These are phyloP conservation scores for Lutraria lutraria DNA, from an alignment of 2,888 invertebrate species.

Conservation along the genomic window DNA sequence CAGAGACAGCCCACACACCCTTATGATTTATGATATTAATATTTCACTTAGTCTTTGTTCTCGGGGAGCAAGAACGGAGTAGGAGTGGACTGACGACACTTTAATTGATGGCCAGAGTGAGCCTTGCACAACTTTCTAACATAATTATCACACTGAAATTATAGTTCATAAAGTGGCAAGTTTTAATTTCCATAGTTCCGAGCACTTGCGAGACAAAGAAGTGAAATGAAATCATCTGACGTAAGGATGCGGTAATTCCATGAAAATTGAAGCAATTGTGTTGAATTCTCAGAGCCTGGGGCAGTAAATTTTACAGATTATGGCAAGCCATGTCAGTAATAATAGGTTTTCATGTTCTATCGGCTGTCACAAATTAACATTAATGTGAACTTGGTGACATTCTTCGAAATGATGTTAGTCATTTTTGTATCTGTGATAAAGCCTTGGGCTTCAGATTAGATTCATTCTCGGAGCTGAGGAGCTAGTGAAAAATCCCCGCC, in stretches of 20 bases:
- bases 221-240: slow-evolving; percentile 69
- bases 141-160: slow-evolving; percentile 61
- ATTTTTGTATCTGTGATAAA: slow-evolving; percentile 29
- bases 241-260: slow-evolving; percentile 65
- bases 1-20: slow-evolving; percentile 10
- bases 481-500: slow-evolving; percentile 29
- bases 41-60: slow-evolving; percentile 53
- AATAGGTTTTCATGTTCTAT: slow-evolving; percentile 68
- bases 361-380: slow-evolving; percentile 69
- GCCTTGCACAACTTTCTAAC: slow-evolving; percentile 42
- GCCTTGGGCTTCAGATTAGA: slow-evolving; percentile 34
- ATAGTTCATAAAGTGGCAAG: slow-evolving; percentile 66
- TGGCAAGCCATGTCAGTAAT: slow-evolving; percentile 67
- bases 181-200: slow-evolving; percentile 66
- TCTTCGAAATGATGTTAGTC: slow-evolving; percentile 57
- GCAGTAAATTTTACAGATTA: slow-evolving; percentile 69
- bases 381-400: slow-evolving; percentile 68
- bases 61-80: not conserved
- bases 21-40: slow-evolving; percentile 44
- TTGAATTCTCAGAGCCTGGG: slow-evolving; percentile 46
- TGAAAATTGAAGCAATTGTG: slow-evolving; percentile 63
- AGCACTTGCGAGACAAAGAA: slow-evolving; percentile 57
- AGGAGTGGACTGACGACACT: slow-evolving; percentile 41
- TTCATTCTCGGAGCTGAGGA: not conserved
- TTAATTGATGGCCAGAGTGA: slow-evolving; percentile 41